A percentile compares a stretch with the other conserved stretches of the same genome.
Conservation (phyloP, 2,113 vertebrate genomes). For the Pteronura brasiliensis region DNA sequence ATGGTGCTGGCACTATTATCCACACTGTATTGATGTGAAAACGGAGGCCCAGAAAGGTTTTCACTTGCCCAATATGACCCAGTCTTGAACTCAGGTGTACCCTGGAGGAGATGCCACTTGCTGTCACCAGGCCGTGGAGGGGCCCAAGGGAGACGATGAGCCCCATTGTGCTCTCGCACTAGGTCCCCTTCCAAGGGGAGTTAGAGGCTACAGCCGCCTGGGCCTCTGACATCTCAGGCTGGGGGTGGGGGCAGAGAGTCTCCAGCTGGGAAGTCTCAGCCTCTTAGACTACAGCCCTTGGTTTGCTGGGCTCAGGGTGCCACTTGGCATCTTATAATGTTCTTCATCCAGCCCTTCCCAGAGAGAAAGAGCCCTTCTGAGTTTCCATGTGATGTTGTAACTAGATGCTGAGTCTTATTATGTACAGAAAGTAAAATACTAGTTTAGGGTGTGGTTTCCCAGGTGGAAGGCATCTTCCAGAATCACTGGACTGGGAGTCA, state of each 20-base stretch:
- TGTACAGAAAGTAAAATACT: slow-evolving; percentile 32
- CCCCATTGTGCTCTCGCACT: neutral
- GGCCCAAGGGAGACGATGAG: neutral
- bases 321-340: neutral
- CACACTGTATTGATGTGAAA: neutral
- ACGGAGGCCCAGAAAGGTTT: neutral
- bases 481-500: neutral
- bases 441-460: neutral
- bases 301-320: neutral
- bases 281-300: neutral
- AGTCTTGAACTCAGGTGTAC: neutral
- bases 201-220: neutral
- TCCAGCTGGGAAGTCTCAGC: neutral
- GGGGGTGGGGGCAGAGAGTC: no score
- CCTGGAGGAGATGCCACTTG: neutral
- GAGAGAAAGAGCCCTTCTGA: neutral
- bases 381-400: neutral
- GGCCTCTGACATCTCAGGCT: neutral
- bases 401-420: neutral
- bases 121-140: neutral
- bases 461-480: neutral
- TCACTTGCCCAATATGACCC: neutral
- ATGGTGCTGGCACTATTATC: neutral
- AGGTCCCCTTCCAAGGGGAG: neutral
- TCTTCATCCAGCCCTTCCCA: neutral